Percentiles rank a stretch among this genome's conserved stretches.
Conservation (phyloP, 1,140 invertebrate genomes). For the Aphaenogaster floridana region DNA sequence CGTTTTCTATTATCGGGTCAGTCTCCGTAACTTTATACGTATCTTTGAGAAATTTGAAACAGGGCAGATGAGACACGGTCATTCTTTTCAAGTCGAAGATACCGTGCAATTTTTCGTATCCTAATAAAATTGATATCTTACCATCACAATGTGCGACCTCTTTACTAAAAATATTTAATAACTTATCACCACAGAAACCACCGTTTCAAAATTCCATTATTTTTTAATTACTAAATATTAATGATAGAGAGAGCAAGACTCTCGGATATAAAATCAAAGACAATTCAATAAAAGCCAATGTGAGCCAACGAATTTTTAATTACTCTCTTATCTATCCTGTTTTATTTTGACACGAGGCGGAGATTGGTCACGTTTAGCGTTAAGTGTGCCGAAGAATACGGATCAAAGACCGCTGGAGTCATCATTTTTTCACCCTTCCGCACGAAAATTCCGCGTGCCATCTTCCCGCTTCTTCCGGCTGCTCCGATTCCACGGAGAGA, state of each 20-base stretch:
- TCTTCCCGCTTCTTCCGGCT: neutral
- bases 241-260: too few relatives aligned
- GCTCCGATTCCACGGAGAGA: neutral
- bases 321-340: neutral
- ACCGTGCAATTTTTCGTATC: neutral
- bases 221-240: neutral
- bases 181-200: neutral
- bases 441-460: neutral
- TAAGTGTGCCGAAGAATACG: neutral
- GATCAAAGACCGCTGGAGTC: neutral
- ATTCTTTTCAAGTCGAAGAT: neutral
- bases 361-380: neutral
- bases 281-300: too few relatives aligned
- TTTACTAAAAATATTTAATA: slow-evolving; percentile 3
- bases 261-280: too few relatives aligned
- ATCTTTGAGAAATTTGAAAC: slow-evolving; percentile 7
- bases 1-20: neutral
- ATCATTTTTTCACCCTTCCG: neutral
- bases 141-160: neutral
- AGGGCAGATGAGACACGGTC: neutral
- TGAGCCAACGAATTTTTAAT: too few relatives aligned
- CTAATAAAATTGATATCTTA: neutral
- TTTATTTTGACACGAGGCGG: neutral
- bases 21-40: neutral
- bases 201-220: neutral